Base-by-base conservation (phyloP, 2,888 invertebrate species). In the Aethes cnicana region DNA sequence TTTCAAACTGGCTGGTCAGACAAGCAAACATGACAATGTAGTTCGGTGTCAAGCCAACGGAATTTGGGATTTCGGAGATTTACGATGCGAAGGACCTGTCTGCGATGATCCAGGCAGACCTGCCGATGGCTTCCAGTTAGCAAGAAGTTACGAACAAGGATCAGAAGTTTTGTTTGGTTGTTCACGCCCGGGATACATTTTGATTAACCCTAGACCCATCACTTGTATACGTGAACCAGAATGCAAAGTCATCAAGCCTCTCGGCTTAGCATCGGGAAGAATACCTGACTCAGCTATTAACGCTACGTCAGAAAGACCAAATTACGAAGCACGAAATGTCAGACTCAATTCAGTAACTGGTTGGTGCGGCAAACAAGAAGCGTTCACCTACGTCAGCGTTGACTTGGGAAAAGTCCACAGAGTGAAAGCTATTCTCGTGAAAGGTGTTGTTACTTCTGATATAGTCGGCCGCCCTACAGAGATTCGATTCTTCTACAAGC, bases 331-430 rank as follows among this genome's bases (percentile, higher is more conserved):
- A 0, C 94, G 91, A 74, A 97, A 97, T 72, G 94, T 97, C 7
- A 92, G 97, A 20, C 85, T 98, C 23, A 97, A 97, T 74, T 97
- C 97, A 0, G 97, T 97, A 2, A 97, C 97, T 35, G 97, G 97
- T 11, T 98, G 97, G 97, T 97, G 97, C 81, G 97, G 97, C n/a
- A 97, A 97, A 69, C 96, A 96, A 85, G 98, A 98, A 86, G 96
- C 97, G 0, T 98, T 98, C 71, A 98, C 98, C 0, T 98, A 98
- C 68, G 96, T 98, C 4, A 97, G 96, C 69, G 97, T 98, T 0
- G 98, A 98, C 81, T 91, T 98, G 57, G 98, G 98, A 28, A 94
- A 95, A 84, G 94, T 97, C n/a, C 96, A 94, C 77, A 92, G 97
- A 62, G 95, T 98, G 0, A 97, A 97, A 83, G 97, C 97, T 12